phyloP scores from a whole-genome alignment of 2,797 vertebrate genomes.

The Leuciscus waleckii region DNA sequence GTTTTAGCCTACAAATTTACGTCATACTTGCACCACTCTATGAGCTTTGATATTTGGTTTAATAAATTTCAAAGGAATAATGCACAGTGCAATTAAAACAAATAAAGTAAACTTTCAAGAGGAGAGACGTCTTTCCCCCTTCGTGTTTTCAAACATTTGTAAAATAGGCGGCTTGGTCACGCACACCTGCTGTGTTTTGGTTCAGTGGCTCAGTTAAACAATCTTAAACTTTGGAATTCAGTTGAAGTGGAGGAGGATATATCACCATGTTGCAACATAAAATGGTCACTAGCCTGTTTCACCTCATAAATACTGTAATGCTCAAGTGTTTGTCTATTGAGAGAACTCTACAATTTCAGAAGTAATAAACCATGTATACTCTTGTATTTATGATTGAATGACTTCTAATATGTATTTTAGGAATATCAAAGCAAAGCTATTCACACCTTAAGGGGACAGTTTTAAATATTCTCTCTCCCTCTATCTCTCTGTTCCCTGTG shows the following conservation, averaged over 20 bases:
- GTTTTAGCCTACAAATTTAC: too few species aligned
- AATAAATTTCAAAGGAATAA: background rate
- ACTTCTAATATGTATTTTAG: background rate
- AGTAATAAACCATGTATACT: background rate
- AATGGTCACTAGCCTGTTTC: slow-evolving; percentile 18
- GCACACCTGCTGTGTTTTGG: slow-evolving; percentile 55
- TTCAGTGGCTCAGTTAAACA: slow-evolving; percentile 59
- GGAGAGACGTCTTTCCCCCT: background rate
- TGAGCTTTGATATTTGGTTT: background rate
- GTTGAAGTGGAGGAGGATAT: slow-evolving; percentile 51
- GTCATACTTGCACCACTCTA: too few species aligned
- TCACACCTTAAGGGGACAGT: slow-evolving; percentile 40
- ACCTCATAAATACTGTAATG: slow-evolving; percentile 29
- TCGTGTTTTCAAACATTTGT: slow-evolving; percentile 32
- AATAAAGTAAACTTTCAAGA: slow-evolving; percentile 5
- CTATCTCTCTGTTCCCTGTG: slow-evolving; percentile 78
- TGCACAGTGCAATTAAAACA: slow-evolving; percentile 18
- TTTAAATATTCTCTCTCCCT: slow-evolving; percentile 54
- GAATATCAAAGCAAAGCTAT: slow-evolving; percentile 32
- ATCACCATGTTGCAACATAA: slow-evolving; percentile 39
- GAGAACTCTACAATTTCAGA: background rate
- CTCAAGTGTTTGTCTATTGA: slow-evolving; percentile 22
- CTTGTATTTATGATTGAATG: slow-evolving; percentile 24
- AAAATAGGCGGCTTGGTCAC: slow-evolving; percentile 33
- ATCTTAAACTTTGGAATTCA: slow-evolving; percentile 59